A percentile compares a stretch with the other conserved stretches of the same genome.
phyloP scores from a whole-genome alignment of 2,797 vertebrate species.

The Cercopithecus petaurista region DNA sequence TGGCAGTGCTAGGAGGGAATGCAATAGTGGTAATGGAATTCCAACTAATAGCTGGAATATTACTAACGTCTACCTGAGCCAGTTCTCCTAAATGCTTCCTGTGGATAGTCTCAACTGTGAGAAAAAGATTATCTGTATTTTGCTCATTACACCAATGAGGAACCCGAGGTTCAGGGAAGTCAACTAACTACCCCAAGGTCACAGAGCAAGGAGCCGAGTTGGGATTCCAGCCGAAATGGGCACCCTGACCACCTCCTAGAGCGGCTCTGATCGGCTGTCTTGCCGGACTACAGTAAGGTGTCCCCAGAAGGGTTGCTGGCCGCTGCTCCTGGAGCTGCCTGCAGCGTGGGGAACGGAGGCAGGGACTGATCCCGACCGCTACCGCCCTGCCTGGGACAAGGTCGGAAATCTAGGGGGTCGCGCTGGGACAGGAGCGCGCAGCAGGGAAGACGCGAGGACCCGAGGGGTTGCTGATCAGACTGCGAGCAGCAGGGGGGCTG shows the following conservation, averaged over 20 bases:
- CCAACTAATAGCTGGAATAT: not conserved
- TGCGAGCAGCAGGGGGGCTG: not conserved
- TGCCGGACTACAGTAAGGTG: fast-evolving
- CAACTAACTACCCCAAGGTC: constrained; percentile 62
- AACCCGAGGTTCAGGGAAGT: not conserved
- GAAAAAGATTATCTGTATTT: not conserved
- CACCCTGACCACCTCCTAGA: fast-evolving
- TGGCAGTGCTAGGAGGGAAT: not conserved
- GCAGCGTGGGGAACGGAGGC: not conserved
- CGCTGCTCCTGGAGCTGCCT: not conserved
- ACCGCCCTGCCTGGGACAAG: not conserved
- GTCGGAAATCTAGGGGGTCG: not conserved
- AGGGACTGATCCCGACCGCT: not conserved
- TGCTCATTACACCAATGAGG: not conserved
- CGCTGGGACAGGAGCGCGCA: not conserved
- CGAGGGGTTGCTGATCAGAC: not conserved
- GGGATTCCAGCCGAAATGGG: not conserved
- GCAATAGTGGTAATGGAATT: not conserved
- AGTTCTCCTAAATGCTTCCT: not conserved
- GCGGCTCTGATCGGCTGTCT: not conserved
- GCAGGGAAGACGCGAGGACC: not conserved
- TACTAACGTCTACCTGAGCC: not conserved
- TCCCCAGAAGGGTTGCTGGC: not conserved
- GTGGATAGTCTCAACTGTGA: not conserved
- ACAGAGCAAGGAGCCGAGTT: not conserved